phyloP scores from a whole-genome alignment of 2,113 vertebrate genomes.

The Microcebus griseorufus region DNA sequence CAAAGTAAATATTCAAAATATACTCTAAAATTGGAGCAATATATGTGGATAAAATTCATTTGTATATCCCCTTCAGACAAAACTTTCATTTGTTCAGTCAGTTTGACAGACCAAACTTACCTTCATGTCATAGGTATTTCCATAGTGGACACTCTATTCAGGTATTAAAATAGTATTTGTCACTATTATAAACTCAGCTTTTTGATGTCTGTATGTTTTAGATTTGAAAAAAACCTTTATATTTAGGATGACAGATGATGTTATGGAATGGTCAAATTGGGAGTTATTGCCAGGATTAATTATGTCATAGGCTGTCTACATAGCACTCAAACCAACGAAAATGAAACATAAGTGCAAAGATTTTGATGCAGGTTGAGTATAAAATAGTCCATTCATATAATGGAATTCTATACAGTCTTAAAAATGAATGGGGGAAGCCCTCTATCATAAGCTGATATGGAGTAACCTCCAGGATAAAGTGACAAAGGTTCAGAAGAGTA shows the following conservation, averaged over 20 bases:
- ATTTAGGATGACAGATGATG: background rate
- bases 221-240: background rate
- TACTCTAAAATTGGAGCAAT: background rate
- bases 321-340: background rate
- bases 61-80: background rate
- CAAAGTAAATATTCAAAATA: slow-evolving; percentile 30
- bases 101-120: background rate
- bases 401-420: background rate
- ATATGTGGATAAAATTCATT: background rate
- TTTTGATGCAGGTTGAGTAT: background rate
- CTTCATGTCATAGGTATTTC: background rate
- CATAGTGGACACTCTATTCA: background rate
- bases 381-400: background rate
- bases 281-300: background rate
- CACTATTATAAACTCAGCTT: background rate
- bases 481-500: background rate
- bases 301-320: background rate
- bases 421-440: background rate
- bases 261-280: background rate
- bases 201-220: background rate
- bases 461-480: background rate
- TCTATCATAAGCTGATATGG: background rate
- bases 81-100: background rate
- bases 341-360: background rate
- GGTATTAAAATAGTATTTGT: background rate